Evolutionary conservation across 2,888 invertebrate species (phyloP), one percentile per base, ranked within the genome.

Genomic region (Spisula solida): DNA sequence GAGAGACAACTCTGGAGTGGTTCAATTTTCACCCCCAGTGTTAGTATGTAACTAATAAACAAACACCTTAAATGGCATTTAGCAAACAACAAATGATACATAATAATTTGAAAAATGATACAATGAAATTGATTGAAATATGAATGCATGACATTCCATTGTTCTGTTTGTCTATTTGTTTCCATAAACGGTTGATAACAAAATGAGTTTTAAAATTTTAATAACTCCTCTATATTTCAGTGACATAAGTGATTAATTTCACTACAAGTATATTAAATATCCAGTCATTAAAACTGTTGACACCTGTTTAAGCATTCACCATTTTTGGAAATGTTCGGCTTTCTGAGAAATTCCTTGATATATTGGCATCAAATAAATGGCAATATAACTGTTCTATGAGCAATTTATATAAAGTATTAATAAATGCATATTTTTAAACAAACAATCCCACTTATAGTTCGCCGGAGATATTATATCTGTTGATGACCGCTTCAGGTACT

Each of bases 161-260:
- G 60, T 25, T 25, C 20, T 66, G 25, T 25, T 25, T 25, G 12
- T 16, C 14, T 16, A 66, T 25, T 66, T 66, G 60, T 25, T 10
- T 66, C n/a, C 8, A 10, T n/a, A 25, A 6, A 10, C 2, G 25
- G 25, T 66, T 25, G 25, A 66, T n/a, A 25, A 66, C 25, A 66
- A 66, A 25, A 25, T 6, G 25, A n/a, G 25, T 25, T 25, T 25
- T 66, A 10, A 66, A 66, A 25, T 25, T 66, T 25, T 66, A 66
- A 66, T 66, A 66, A 66, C 1, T n/a, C 25, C 60, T 66, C 25
- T 25, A n/a, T 25, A 66, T 66, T 10, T 66, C n/a, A 4, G 8
- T 66, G 12, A 66, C 60, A 66, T 25, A 66, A 66, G n/a, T 66
- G 60, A 66, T 66, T 51, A 66, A 25, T 66, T 51, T 51, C 51